These are phyloP conservation scores for Bungarus multicinctus DNA, from an alignment of 2,113 vertebrate species.

Conservation along the genomic window DNA sequence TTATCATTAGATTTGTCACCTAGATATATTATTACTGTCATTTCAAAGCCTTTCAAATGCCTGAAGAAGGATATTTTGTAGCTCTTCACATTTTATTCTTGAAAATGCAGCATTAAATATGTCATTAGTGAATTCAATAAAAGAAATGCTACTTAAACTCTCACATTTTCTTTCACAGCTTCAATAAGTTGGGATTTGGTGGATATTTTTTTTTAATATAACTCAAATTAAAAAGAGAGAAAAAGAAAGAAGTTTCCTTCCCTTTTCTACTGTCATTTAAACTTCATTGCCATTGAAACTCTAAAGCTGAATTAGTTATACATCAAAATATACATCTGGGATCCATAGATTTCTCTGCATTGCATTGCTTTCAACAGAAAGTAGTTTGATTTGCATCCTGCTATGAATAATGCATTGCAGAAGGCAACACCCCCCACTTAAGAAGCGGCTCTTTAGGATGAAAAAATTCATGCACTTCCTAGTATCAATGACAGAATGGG, in stretches of 20 bases:
- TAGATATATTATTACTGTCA: slow-evolving; percentile 14
- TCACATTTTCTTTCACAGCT: not conserved
- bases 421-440: not conserved
- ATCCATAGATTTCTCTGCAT: not conserved
- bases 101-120: slow-evolving; percentile 19
- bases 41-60: slow-evolving; percentile 29
- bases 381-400: not conserved
- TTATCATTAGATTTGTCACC: slow-evolving; percentile 35
- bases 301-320: not conserved
- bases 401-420: not conserved
- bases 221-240: not conserved
- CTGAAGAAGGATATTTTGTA: slow-evolving; percentile 21
- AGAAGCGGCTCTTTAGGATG: not conserved
- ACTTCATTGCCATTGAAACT: not conserved
- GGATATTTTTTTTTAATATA: not conserved
- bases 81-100: slow-evolving; percentile 33
- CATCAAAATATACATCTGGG: not conserved
- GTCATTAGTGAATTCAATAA: not conserved
- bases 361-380: not conserved
- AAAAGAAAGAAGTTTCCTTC: not conserved
- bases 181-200: not conserved
- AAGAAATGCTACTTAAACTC: not conserved
- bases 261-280: not conserved
- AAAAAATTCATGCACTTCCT: not conserved
- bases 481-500: not conserved